phyloP scores from a whole-genome alignment of 1,140 invertebrate genomes.

The Drosophila sp. region DNA sequence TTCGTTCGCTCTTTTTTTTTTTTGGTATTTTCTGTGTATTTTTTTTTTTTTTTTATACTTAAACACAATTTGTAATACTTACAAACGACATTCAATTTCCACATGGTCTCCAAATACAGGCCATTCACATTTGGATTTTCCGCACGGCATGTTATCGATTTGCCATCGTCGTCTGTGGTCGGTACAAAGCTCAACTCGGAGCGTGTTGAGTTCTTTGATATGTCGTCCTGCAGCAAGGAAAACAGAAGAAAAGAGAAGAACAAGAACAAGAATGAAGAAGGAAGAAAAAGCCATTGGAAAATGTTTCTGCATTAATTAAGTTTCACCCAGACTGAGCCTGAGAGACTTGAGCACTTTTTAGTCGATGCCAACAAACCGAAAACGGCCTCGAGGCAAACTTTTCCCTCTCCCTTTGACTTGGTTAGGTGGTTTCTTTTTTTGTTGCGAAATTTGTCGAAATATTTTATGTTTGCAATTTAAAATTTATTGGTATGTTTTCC shows the following conservation, averaged over 20 bases:
- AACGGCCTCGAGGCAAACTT: slow-evolving; percentile 35
- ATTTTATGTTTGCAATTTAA: slow-evolving; percentile 82
- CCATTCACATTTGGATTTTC: slow-evolving; percentile 94
- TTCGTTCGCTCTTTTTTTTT: slow-evolving; percentile 16
- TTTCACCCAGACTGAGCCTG: slow-evolving; percentile 38
- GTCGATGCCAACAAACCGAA: slow-evolving; percentile 5
- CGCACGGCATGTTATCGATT: slow-evolving; percentile 92
- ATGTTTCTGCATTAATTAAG: slow-evolving; percentile 80
- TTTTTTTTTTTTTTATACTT: slow-evolving; percentile 66
- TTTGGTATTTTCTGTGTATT: background rate
- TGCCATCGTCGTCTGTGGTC: slow-evolving; percentile 92
- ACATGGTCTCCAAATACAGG: slow-evolving; percentile 91
- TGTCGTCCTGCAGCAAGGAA: slow-evolving; percentile 87
- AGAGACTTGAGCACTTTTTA: slow-evolving; percentile 20
- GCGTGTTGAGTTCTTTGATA: slow-evolving; percentile 90
- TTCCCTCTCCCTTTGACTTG: background rate
- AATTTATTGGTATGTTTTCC: slow-evolving; percentile 71
- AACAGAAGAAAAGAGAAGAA: slow-evolving; percentile 29
- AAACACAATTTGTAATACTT: slow-evolving; percentile 85
- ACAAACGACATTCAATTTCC: slow-evolving; percentile 95
- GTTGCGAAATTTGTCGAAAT: slow-evolving; percentile 72
- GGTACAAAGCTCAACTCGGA: slow-evolving; percentile 93
- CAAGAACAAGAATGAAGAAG: background rate
- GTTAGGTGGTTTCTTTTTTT: slow-evolving; percentile 37
- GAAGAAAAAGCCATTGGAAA: slow-evolving; percentile 41